Evolutionary conservation across 2,888 invertebrate species (phyloP).

Genomic region (Heterodera filipjevi): DNA sequence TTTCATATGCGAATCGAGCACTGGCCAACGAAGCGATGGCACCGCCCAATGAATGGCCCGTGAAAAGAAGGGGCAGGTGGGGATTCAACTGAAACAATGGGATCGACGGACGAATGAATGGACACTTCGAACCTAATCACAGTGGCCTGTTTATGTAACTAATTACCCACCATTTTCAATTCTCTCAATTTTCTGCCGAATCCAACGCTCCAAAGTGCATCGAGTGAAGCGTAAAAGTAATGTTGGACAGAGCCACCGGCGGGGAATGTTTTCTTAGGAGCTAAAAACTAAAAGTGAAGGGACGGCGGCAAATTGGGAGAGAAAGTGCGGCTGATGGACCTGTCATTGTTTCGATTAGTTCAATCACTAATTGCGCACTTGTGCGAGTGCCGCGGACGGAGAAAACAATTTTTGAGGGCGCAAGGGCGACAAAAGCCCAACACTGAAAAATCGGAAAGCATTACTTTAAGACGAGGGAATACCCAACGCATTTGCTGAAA

Average conservation of each 20-base stretch:
- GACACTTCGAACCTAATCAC: too few relatives aligned
- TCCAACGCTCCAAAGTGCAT: constrained; percentile 51
- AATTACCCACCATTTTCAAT: constrained; percentile 34
- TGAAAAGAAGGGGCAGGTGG: constrained; percentile 50
- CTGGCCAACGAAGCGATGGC: constrained; percentile 59
- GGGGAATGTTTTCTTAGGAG: constrained; percentile 42
- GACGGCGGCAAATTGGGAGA: not conserved
- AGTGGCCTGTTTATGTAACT: too few relatives aligned
- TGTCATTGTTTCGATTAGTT: constrained; percentile 60
- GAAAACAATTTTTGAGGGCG: constrained; percentile 52
- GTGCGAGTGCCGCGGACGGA: constrained; percentile 60
- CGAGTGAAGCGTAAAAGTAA: constrained; percentile 58
- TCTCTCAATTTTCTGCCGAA: constrained; percentile 42
- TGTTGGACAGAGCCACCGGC: constrained; percentile 60
- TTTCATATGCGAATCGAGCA: constrained; percentile 49
- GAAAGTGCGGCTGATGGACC: constrained; percentile 8
- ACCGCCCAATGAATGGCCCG: constrained; percentile 60
- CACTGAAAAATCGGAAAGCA: constrained; percentile 48
- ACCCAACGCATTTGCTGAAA: not conserved
- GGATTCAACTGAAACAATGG: constrained; percentile 41
- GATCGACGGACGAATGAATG: not conserved
- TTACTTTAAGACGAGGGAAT: not conserved
- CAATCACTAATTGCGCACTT: constrained; percentile 57
- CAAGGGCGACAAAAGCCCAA: constrained; percentile 56
- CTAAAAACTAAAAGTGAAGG: constrained; percentile 37